Evolutionary conservation across 2,888 invertebrate genomes (phyloP), one percentile per base, ranked within the genome.

Genomic region (Drosophila demipolita): DNA sequence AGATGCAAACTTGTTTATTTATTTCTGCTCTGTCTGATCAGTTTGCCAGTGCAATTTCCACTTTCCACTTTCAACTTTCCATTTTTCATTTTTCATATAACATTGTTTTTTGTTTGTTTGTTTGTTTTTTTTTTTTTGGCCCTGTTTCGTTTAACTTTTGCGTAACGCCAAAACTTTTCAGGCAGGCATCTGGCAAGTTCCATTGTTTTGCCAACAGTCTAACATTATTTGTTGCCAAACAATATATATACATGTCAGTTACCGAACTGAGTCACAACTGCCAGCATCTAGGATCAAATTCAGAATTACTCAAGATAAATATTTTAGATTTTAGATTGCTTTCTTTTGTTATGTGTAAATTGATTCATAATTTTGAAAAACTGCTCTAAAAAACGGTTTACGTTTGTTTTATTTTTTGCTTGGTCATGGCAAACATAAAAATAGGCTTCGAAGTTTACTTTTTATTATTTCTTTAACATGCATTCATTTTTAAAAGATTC

Each of bases 1-100:
- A 53, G 66, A 60, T 69, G 69, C 85, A 80, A 77, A 80, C 80
- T 69, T 32, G 68, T 79, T 72, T 75, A 87, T 81, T 82, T 87
- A 73, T 83, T 73, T 69, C 50, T 52, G 63, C 49, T 57, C 38
- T 26, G 54, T 65, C 71, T 52, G 75, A 75, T 66, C 66, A 29
- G 61, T 35, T 29, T 78, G 32, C 20, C 38, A 52, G 45, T 75
- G 67, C 66, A 38, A 53, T 66, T 59, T 72, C 61, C 75, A 73
- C 68, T 73, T 67, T 65, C 38, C 32, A 57, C 45, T 65, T 66
- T 63, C 35, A 17, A 35, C 64, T 49, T 17, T 49, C 26, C 26
- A 49, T 17, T 71, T 66, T 52, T 29, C 20, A 50, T 61, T 17
- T 67, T 40, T 55, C 20, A 23, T 35, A 35, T 40, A 49, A 58